Percentiles rank a stretch among this genome's conserved stretches.
Evolutionary conservation across 2,888 invertebrate genomes (phyloP).

Genomic region (Drosophila formosana): DNA sequence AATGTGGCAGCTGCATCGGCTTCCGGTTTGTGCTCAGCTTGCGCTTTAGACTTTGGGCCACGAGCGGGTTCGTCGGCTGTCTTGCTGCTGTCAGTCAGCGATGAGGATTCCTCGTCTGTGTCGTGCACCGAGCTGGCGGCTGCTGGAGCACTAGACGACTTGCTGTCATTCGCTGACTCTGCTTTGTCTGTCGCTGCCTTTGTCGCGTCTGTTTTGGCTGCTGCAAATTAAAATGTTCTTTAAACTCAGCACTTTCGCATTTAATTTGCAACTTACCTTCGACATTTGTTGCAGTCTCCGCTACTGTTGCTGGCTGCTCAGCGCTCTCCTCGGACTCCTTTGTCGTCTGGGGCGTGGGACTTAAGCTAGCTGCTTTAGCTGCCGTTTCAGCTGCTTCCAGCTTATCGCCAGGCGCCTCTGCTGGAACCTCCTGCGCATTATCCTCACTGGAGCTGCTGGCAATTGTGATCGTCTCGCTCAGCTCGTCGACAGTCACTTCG

Average conservation of each 20-base stretch:
- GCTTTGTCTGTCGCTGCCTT: constrained; percentile 37
- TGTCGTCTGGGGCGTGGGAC: constrained; percentile 16
- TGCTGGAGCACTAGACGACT: constrained; percentile 33
- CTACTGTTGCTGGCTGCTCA: constrained; percentile 2
- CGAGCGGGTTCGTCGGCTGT: constrained; percentile 60
- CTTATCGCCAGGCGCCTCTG: background rate
- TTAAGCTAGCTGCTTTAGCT: background rate
- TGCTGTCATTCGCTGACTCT: constrained; percentile 18
- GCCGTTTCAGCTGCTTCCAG: constrained; percentile 21
- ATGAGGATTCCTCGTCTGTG: constrained; percentile 78
- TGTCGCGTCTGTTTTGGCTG: constrained; percentile 18
- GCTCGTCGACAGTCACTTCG: constrained; percentile 58
- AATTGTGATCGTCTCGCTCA: constrained; percentile 65
- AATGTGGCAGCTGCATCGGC: constrained; percentile 24
- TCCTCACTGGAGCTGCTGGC: constrained; percentile 60
- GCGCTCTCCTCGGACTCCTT: constrained; percentile 4
- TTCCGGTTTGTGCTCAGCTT: constrained; percentile 30
- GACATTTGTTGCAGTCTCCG: background rate
- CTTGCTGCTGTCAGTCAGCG: constrained; percentile 78
- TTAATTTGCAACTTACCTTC: constrained; percentile 30
- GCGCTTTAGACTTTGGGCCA: constrained; percentile 37
- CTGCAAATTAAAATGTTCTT: constrained; percentile 8
- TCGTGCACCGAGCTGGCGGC: constrained; percentile 65
- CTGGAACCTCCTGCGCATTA: constrained; percentile 38
- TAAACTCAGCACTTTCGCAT: background rate